A percentile compares a stretch with the other conserved stretches of the same genome.
Conservation (phyloP, 2,888 invertebrate genomes). For the Athalia circularis region DNA sequence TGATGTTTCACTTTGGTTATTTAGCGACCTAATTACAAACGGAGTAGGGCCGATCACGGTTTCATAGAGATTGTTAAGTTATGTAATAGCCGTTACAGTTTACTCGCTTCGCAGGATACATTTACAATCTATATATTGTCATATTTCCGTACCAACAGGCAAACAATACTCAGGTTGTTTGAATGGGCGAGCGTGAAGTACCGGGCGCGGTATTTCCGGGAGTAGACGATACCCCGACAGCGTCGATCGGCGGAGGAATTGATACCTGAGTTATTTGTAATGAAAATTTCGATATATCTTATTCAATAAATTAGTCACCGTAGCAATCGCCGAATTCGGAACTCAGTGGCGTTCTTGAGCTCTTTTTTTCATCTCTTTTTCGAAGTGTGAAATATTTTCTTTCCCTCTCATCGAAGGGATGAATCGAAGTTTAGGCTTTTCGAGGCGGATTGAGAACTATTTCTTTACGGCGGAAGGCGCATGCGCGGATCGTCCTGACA, state of each 20-base stretch:
- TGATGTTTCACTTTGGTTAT: too few species aligned
- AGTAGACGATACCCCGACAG: slow-evolving; percentile 60
- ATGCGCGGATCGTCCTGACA: slow-evolving; percentile 62
- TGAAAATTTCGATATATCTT: neutral
- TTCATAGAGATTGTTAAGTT: neutral
- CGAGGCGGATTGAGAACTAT: slow-evolving; percentile 52
- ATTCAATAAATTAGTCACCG: too few species aligned
- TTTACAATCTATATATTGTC: slow-evolving; percentile 31
- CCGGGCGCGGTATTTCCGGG: slow-evolving; percentile 73
- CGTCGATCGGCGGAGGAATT: slow-evolving; percentile 50
- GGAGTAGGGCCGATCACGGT: neutral
- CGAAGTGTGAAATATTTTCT: too few species aligned
- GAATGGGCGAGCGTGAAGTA: slow-evolving; percentile 37
- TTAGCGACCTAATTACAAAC: neutral
- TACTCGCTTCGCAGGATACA: slow-evolving; percentile 23
- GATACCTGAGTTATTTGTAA: slow-evolving; percentile 23
- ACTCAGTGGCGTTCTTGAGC: too few species aligned
- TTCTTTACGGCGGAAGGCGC: slow-evolving; percentile 56
- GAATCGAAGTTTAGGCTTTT: too few species aligned
- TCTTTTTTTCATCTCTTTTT: too few species aligned
- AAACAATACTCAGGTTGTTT: slow-evolving; percentile 38
- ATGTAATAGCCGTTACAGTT: slow-evolving; percentile 25
- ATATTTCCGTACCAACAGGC: slow-evolving; percentile 28
- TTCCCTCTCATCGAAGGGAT: too few species aligned
- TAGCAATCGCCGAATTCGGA: too few species aligned